Evolutionary conservation across 2,113 vertebrate genomes (phyloP).

Genomic region (Strix aluco): DNA sequence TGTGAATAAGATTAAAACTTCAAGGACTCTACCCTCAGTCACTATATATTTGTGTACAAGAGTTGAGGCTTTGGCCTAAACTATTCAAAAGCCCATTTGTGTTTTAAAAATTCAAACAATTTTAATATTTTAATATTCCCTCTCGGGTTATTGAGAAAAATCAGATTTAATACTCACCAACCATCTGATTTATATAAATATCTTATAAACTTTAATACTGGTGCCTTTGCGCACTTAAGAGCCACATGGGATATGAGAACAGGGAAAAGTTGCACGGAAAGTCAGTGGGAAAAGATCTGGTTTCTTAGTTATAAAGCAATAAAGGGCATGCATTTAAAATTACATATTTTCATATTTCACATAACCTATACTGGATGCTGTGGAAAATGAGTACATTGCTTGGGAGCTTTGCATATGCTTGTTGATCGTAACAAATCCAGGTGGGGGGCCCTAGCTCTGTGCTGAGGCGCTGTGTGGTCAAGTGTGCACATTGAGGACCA

Average conservation of each 20-base stretch:
- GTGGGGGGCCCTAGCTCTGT: neutral
- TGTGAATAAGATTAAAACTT: conserved; percentile 43
- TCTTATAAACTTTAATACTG: conserved; percentile 69
- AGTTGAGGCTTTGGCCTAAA: conserved; percentile 8
- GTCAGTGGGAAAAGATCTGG: conserved; percentile 65
- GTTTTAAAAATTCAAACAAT: conserved; percentile 60
- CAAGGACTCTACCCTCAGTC: neutral
- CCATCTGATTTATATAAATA: conserved; percentile 71
- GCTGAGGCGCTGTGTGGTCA: conserved; percentile 8
- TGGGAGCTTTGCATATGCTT: neutral
- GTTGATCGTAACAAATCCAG: neutral
- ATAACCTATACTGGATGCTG: neutral
- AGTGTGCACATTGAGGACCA: neutral
- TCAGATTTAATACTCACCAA: conserved; percentile 60
- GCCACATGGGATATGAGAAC: conserved; percentile 59
- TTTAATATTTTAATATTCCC: conserved; percentile 61
- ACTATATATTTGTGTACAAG: neutral
- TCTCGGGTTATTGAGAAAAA: conserved; percentile 53
- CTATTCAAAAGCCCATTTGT: conserved; percentile 52
- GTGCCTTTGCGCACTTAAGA: conserved; percentile 60
- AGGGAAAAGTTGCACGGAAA: conserved; percentile 44
- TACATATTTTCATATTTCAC: conserved; percentile 69
- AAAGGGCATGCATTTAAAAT: conserved; percentile 63
- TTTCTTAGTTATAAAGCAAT: conserved; percentile 62
- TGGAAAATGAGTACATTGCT: neutral